Evolutionary conservation across 2,797 vertebrate genomes (phyloP).

Genomic region (Molossus alvarezi): DNA sequence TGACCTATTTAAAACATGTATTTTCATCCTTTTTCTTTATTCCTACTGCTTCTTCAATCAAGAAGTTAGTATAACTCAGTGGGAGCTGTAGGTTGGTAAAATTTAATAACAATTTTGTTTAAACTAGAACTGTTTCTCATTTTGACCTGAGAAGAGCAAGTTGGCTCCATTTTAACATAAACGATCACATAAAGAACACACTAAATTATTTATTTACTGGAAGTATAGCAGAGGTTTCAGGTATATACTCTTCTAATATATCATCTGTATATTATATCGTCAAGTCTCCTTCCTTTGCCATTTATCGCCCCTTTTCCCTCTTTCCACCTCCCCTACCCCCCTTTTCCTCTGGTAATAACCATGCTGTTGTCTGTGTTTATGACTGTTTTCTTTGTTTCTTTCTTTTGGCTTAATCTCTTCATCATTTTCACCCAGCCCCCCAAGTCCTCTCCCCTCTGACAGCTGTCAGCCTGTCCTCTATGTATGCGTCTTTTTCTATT

Average conservation of each 20-base stretch:
- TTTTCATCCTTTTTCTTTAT: constrained; percentile 37
- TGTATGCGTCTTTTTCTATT: not conserved
- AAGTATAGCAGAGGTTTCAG: not conserved
- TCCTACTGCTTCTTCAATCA: constrained; percentile 9
- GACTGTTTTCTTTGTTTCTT: not conserved
- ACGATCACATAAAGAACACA: not conserved
- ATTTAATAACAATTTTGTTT: not conserved
- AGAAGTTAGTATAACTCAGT: not conserved
- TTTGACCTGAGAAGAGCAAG: not conserved
- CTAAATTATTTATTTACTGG: not conserved
- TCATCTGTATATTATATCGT: not conserved
- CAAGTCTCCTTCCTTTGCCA: not conserved
- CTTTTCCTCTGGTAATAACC: not conserved
- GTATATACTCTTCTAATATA: not conserved
- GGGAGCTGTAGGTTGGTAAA: not conserved
- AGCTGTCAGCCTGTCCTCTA: not conserved
- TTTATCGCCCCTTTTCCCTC: not conserved
- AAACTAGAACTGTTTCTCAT: not conserved
- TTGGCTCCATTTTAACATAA: not conserved
- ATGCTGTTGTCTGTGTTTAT: not conserved
- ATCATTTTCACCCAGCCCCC: not conserved
- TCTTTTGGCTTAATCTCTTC: not conserved
- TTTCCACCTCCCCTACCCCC: not conserved
- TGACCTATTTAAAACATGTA: constrained; percentile 31
- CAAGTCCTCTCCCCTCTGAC: not conserved